phyloP scores from a whole-genome alignment of 2,888 invertebrate species.

The Dexiosoma caninum region DNA sequence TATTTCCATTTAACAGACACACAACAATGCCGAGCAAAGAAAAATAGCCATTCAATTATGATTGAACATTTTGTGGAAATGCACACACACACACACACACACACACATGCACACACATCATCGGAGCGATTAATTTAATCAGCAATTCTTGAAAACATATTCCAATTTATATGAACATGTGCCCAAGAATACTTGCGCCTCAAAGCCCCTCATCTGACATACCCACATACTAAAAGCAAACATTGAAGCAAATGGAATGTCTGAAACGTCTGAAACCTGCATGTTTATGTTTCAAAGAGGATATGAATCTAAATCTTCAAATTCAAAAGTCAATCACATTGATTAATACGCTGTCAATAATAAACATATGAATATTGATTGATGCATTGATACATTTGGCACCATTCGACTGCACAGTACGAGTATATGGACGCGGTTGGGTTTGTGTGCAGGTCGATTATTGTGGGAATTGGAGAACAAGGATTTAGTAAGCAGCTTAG shows the following conservation, averaged over 20 bases:
- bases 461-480: background rate
- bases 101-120: slow-evolving; percentile 27
- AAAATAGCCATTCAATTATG: slow-evolving; percentile 32
- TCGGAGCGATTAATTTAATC: slow-evolving; percentile 30
- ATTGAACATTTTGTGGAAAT: slow-evolving; percentile 34
- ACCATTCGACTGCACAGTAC: slow-evolving; percentile 8
- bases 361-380: slow-evolving; percentile 23
- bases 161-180: slow-evolving; percentile 41
- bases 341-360: slow-evolving; percentile 57
- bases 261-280: background rate
- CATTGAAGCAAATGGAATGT: slow-evolving; percentile 29
- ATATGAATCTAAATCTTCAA: slow-evolving; percentile 35
- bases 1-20: background rate
- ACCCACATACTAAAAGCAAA: background rate
- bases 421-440: background rate
- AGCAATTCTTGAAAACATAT: slow-evolving; percentile 30
- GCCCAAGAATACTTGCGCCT: background rate
- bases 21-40: too few relatives aligned
- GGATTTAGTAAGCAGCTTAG: slow-evolving; percentile 1
- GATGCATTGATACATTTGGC: slow-evolving; percentile 45
- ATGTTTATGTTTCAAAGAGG: background rate
- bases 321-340: slow-evolving; percentile 58
- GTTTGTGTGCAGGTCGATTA: background rate
- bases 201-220: background rate
- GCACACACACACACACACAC: slow-evolving; percentile 27